Conservation (phyloP, 2,888 invertebrate species). For the Dryomyza anilis region DNA sequence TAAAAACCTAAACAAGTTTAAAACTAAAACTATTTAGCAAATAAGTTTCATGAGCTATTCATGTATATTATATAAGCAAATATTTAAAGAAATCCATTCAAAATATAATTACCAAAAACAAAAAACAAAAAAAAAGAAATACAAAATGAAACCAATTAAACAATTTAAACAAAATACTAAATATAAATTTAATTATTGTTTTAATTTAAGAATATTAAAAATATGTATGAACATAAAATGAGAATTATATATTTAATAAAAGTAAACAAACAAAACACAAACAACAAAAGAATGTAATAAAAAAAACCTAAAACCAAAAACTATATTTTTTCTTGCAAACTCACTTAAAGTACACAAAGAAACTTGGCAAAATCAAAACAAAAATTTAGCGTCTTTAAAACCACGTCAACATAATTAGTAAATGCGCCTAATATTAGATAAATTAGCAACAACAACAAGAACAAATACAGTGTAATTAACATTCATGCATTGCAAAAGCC, state of each 20-base stretch:
- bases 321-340: constrained; percentile 14
- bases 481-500: too few species aligned
- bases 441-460: too few species aligned
- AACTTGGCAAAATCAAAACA: too few species aligned
- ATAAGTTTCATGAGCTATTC: constrained; percentile 24
- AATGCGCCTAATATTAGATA: too few species aligned
- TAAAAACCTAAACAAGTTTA: too few species aligned
- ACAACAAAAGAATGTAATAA: constrained; percentile 22
- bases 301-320: constrained; percentile 20
- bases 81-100: constrained; percentile 33
- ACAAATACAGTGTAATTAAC: too few species aligned
- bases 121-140: constrained; percentile 5
- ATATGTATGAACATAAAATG: constrained; percentile 30
- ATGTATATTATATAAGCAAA: constrained; percentile 28
- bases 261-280: constrained; percentile 5
- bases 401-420: too few species aligned
- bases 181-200: constrained; percentile 17
- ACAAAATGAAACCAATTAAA: constrained; percentile 5
- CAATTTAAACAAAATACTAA: constrained; percentile 14
- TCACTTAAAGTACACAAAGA: not conserved
- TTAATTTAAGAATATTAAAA: constrained; percentile 20
- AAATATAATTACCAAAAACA: constrained; percentile 28
- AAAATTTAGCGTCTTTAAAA: too few species aligned
- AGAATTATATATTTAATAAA: constrained; percentile 28
- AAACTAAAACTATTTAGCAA: constrained; percentile 8